Evolutionary conservation across 2,888 invertebrate genomes (phyloP).

Genomic region (Scotopteryx bipunctaria): DNA sequence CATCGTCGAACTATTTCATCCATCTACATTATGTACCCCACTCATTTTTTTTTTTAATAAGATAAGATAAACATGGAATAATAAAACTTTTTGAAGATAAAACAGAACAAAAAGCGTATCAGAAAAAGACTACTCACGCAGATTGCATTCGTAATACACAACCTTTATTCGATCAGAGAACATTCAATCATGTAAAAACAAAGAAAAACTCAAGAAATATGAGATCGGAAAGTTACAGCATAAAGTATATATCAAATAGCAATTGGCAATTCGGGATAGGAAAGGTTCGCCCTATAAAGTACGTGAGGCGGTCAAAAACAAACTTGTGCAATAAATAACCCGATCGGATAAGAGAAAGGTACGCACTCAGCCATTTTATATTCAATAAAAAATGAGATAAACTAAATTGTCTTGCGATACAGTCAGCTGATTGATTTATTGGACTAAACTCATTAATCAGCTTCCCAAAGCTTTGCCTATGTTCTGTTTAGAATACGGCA

Average conservation of each 20-base stretch:
- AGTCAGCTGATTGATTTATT: slow-evolving; percentile 64
- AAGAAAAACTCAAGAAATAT: slow-evolving; percentile 66
- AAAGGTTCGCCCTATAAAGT: slow-evolving; percentile 80
- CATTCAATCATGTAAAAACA: slow-evolving; percentile 51
- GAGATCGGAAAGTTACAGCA: slow-evolving; percentile 72
- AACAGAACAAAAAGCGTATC: slow-evolving; percentile 22
- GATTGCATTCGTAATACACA: slow-evolving; percentile 37
- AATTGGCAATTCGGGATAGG: slow-evolving; percentile 79
- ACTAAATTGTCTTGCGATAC: slow-evolving; percentile 71
- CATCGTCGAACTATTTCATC: too few species aligned
- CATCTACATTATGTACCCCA: neutral
- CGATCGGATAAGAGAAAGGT: slow-evolving; percentile 79
- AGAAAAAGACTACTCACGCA: slow-evolving; percentile 22
- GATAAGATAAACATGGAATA: neutral
- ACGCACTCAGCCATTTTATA: slow-evolving; percentile 77
- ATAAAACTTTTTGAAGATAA: slow-evolving; percentile 1
- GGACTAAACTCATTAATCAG: slow-evolving; percentile 32
- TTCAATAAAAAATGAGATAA: slow-evolving; percentile 81
- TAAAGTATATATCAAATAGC: slow-evolving; percentile 79
- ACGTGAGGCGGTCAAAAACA: slow-evolving; percentile 83
- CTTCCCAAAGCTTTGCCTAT: neutral
- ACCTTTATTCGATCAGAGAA: slow-evolving; percentile 37
- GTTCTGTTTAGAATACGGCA: too few species aligned
- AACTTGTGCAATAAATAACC: slow-evolving; percentile 82
- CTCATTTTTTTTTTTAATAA: neutral